These are phyloP conservation scores for Cryptotermes secundus DNA, from an alignment of 1,140 invertebrate genomes.

Conservation along the genomic window DNA sequence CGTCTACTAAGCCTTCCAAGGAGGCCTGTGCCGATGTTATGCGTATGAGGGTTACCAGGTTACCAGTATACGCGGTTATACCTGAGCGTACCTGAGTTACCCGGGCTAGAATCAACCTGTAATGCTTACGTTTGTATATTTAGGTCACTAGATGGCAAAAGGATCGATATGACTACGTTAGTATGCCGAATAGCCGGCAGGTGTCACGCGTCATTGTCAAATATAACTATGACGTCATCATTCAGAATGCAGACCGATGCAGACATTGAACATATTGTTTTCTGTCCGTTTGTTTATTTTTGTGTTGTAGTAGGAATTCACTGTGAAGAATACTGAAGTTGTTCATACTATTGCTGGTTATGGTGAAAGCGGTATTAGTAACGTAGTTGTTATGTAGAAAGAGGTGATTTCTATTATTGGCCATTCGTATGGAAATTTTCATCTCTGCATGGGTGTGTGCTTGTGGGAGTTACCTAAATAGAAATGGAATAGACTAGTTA, in stretches of 20 bases:
- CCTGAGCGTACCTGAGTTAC: too few relatives aligned
- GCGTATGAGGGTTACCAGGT: too few relatives aligned
- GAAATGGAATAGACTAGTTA: background rate
- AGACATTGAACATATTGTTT: background rate
- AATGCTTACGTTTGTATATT: too few relatives aligned
- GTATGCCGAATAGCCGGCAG: background rate
- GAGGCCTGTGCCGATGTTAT: too few relatives aligned
- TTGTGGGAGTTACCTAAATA: slow-evolving; percentile 3
- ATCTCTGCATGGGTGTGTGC: background rate
- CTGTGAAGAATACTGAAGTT: background rate
- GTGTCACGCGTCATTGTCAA: background rate
- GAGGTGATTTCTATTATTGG: background rate
- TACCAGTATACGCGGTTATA: too few relatives aligned
- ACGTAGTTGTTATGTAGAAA: background rate
- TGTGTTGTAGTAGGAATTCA: background rate
- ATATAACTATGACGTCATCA: background rate
- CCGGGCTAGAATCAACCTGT: too few relatives aligned
- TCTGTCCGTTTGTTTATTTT: background rate
- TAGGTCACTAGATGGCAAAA: background rate
- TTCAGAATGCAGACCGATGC: background rate
- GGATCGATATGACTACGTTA: background rate
- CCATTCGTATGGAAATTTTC: background rate
- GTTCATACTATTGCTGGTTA: background rate
- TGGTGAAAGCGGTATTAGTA: background rate
- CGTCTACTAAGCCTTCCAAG: too few relatives aligned